Percentiles rank a stretch among this genome's conserved stretches.
phyloP scores from a whole-genome alignment of 2,888 invertebrate species.

The Yponomeuta plumbellus region DNA sequence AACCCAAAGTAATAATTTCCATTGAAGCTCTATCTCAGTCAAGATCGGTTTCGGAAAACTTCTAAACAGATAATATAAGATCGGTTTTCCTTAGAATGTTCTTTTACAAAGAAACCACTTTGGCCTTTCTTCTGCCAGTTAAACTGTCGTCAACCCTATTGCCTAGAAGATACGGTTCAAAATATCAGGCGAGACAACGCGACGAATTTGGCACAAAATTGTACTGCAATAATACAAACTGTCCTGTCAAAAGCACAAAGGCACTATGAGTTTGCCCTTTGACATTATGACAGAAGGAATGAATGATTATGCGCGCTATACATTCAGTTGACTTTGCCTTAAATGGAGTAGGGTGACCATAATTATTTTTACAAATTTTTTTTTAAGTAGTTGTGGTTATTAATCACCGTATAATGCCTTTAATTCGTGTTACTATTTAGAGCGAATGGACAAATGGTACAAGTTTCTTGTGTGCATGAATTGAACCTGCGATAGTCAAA shows the following conservation, averaged over 20 bases:
- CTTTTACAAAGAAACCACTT: neutral
- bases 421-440: too few relatives aligned
- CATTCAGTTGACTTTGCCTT: neutral
- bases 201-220: neutral
- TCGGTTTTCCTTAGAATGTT: neutral
- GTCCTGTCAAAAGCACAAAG: conserved; percentile 28
- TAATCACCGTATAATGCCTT: too few relatives aligned
- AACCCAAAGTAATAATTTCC: neutral
- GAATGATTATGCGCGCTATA: conserved; percentile 26
- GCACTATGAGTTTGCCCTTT: conserved; percentile 29
- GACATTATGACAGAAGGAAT: conserved; percentile 30
- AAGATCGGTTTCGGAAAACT: neutral
- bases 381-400: too few relatives aligned
- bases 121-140: neutral
- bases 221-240: conserved; percentile 5
- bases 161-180: neutral
- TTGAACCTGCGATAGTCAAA: too few relatives aligned
- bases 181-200: neutral
- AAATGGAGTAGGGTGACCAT: neutral
- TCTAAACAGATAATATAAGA: neutral
- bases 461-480: too few relatives aligned
- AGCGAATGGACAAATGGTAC: too few relatives aligned
- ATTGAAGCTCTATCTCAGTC: neutral
- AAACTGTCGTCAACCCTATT: neutral
- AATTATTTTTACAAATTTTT: neutral